A percentile compares a stretch with the other conserved stretches of the same genome.
phyloP scores from a whole-genome alignment of 2,888 invertebrate species.

The Pediacus dermestoides region DNA sequence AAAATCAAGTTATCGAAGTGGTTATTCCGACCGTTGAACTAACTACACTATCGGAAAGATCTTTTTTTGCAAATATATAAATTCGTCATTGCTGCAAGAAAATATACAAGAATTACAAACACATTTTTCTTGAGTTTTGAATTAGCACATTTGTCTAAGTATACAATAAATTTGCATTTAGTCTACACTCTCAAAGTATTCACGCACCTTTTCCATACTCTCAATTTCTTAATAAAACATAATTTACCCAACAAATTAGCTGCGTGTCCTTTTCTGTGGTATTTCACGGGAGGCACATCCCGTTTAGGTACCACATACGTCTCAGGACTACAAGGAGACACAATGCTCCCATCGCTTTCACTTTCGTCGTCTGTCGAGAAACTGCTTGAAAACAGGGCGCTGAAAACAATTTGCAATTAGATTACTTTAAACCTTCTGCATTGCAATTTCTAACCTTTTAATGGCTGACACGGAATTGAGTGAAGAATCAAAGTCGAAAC shows the following conservation, averaged over 20 bases:
- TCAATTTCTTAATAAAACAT: not conserved
- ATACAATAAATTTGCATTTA: too few relatives aligned
- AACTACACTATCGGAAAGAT: too few relatives aligned
- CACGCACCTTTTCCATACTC: conserved; percentile 3
- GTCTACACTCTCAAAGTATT: not conserved
- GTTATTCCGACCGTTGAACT: too few relatives aligned
- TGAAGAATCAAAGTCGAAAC: conserved; percentile 81
- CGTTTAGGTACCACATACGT: conserved; percentile 36
- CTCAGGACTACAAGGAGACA: conserved; percentile 51
- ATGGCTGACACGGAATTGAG: conserved; percentile 76
- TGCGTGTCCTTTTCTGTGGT: conserved; percentile 44
- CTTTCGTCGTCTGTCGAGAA: conserved; percentile 49
- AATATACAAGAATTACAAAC: too few relatives aligned
- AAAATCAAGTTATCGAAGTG: too few relatives aligned
- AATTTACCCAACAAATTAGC: conserved; percentile 47
- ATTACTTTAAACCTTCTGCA: too few relatives aligned
- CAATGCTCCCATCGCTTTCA: conserved; percentile 52
- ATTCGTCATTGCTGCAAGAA: too few relatives aligned
- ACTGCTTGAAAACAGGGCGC: conserved; percentile 63
- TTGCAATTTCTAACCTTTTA: conserved; percentile 60
- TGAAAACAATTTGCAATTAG: too few relatives aligned
- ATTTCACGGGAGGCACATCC: conserved; percentile 38
- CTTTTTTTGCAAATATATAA: too few relatives aligned
- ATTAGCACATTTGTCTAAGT: too few relatives aligned
- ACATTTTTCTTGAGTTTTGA: too few relatives aligned